phyloP scores from a whole-genome alignment of 2,113 vertebrate genomes.

The Coptodon bakossiorum region DNA sequence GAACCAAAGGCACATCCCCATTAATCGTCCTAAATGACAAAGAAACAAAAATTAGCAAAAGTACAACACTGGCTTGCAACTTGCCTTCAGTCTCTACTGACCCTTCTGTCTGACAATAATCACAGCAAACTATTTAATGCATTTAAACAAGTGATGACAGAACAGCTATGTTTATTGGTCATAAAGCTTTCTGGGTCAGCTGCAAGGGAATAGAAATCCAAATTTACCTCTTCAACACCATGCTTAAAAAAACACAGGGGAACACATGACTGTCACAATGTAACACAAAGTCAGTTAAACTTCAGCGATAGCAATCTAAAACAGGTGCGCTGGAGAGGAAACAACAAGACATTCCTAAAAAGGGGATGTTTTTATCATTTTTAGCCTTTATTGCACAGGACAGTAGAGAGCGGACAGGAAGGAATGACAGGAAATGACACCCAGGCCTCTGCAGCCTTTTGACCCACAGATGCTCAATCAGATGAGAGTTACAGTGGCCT shows the following conservation, averaged over 20 bases:
- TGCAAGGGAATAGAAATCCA: background rate
- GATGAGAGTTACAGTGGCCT: background rate
- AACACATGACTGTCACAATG: background rate
- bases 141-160: background rate
- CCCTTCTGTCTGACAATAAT: background rate
- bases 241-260: background rate
- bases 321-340: background rate
- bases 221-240: background rate
- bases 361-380: background rate
- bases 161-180: background rate
- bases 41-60: background rate
- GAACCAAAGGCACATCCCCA: background rate
- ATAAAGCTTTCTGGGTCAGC: background rate
- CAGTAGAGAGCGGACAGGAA: background rate
- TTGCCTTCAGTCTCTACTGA: background rate
- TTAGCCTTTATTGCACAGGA: background rate
- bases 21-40: constrained; percentile 69
- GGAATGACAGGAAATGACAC: background rate
- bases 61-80: too few relatives aligned
- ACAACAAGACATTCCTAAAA: background rate
- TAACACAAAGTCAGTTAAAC: background rate
- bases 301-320: background rate
- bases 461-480: background rate
- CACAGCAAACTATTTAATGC: background rate
- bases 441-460: background rate